Conservation (phyloP, 1,140 invertebrate species). For the Galendromus occidentalis region DNA sequence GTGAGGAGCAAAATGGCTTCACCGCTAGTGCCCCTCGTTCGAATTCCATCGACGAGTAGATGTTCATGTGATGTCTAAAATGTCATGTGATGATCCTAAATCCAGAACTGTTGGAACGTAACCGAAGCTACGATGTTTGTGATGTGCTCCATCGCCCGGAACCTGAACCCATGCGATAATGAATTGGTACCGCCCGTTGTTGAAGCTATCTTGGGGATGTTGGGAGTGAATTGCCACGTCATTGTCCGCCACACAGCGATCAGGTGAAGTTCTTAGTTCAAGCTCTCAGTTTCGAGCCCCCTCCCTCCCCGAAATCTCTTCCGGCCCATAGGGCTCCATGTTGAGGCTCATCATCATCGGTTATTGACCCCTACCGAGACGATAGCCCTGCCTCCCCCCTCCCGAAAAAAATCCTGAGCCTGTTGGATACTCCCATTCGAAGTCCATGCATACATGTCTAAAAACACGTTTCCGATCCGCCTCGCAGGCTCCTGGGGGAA, state of each 20-base stretch:
- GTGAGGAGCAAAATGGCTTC: background rate
- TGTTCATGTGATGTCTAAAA: background rate
- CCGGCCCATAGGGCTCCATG: too few relatives aligned
- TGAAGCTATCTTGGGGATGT: background rate
- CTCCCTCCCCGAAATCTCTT: too few relatives aligned
- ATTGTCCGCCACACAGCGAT: background rate
- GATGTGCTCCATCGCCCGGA: background rate
- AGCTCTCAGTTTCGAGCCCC: too few relatives aligned
- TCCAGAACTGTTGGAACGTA: constrained; percentile 1
- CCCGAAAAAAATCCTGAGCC: too few relatives aligned
- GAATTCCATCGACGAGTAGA: background rate
- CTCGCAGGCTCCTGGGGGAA: background rate
- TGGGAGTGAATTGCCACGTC: background rate
- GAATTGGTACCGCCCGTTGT: background rate
- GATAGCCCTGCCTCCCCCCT: too few relatives aligned
- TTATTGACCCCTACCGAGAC: too few relatives aligned
- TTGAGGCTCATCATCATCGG: too few relatives aligned
- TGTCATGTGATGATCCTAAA: background rate
- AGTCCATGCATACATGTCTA: too few relatives aligned
- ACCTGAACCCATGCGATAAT: background rate
- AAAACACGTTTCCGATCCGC: too few relatives aligned
- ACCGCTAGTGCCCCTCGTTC: background rate
- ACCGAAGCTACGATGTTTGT: background rate
- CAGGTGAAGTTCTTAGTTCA: background rate
- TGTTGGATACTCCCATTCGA: too few relatives aligned